These are phyloP conservation scores for Deilephila porcellus DNA, from an alignment of 2,888 invertebrate genomes.

Conservation along the genomic window DNA sequence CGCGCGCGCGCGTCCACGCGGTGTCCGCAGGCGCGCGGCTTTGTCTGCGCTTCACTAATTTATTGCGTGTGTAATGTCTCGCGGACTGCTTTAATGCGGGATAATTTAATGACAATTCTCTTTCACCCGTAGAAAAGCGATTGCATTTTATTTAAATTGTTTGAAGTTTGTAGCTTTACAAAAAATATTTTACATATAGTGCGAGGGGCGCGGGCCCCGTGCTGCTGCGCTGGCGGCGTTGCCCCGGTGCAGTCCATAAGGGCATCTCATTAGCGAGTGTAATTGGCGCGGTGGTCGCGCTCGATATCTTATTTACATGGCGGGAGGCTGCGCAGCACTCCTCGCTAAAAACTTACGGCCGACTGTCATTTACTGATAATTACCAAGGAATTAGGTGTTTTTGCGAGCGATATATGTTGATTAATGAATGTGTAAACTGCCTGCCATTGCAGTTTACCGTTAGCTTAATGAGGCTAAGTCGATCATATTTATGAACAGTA, in stretches of 20 bases:
- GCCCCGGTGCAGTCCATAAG: constrained; percentile 52
- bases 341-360: constrained; percentile 24
- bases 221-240: constrained; percentile 33
- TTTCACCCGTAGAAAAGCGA: constrained; percentile 28
- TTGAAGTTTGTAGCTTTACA: background rate
- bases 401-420: constrained; percentile 10
- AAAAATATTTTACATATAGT: no score
- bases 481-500: constrained; percentile 1
- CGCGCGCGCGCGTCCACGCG: background rate
- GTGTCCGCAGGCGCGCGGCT: constrained; percentile 25
- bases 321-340: constrained; percentile 39
- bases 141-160: constrained; percentile 32
- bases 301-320: constrained; percentile 55
- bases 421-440: constrained; percentile 14
- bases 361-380: constrained; percentile 13
- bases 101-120: constrained; percentile 5
- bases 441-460: background rate
- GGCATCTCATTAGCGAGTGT: constrained; percentile 52
- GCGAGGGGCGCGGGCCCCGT: background rate
- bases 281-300: constrained; percentile 44
- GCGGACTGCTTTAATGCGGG: constrained; percentile 14
- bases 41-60: background rate
- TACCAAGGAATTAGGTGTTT: constrained; percentile 16
- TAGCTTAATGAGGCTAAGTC: constrained; percentile 13
- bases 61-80: constrained; percentile 24